phyloP scores from a whole-genome alignment of 2,797 vertebrate genomes.

The Semotilus atromaculatus region DNA sequence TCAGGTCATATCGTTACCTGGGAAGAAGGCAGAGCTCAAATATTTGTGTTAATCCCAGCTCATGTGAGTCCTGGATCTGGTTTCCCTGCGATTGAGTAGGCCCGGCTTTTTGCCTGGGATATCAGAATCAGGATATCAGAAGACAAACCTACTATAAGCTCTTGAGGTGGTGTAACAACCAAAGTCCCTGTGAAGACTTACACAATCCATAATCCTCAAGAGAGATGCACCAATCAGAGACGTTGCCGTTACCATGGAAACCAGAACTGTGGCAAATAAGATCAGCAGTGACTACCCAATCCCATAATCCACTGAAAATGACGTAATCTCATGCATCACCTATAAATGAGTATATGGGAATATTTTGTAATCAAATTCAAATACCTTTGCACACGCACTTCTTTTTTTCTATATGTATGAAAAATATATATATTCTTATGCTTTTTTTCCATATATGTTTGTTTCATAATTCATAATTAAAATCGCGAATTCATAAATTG shows the following conservation, averaged over 20 bases:
- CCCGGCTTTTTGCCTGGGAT: conserved; percentile 11
- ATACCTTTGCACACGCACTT: not conserved
- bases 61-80: conserved; percentile 49
- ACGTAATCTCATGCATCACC: not conserved
- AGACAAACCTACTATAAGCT: not conserved
- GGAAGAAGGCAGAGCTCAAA: conserved; percentile 56
- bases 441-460: not conserved
- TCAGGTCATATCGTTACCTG: conserved; percentile 49
- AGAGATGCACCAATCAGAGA: not conserved
- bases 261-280: not conserved
- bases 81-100: conserved; percentile 42
- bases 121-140: conserved; percentile 20
- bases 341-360: not conserved
- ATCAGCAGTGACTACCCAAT: not conserved
- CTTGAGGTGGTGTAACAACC: not conserved
- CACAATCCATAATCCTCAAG: not conserved
- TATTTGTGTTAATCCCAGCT: conserved; percentile 61
- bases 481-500: not conserved
- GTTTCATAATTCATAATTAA: not conserved
- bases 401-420: not conserved
- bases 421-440: not conserved
- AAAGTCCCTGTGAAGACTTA: not conserved
- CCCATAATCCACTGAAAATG: not conserved
- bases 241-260: not conserved
- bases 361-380: not conserved